These are phyloP conservation scores for Papilio helenus DNA, from an alignment of 1,140 invertebrate species.

Conservation along the genomic window DNA sequence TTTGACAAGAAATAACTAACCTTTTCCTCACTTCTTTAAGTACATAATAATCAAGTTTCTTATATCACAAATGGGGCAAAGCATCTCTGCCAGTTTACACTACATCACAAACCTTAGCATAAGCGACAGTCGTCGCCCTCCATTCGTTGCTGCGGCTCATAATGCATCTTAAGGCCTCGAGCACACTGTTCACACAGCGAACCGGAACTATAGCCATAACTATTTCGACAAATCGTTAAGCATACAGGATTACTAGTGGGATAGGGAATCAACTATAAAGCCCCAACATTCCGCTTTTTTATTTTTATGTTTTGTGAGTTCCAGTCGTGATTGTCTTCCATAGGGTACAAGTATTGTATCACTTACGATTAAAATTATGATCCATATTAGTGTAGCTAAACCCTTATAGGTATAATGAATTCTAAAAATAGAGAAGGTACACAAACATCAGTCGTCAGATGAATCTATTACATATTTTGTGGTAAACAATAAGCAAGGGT, in stretches of 20 bases:
- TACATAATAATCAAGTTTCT: too few relatives aligned
- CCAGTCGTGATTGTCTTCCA: too few relatives aligned
- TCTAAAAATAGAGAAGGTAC: constrained; percentile 65
- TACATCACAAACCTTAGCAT: background rate
- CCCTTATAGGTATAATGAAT: constrained; percentile 57
- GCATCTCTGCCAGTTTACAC: background rate
- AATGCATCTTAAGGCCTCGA: background rate
- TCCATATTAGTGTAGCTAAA: background rate
- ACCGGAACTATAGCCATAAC: background rate
- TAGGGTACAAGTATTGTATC: background rate
- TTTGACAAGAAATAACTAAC: too few relatives aligned
- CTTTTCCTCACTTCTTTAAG: too few relatives aligned
- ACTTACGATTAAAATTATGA: background rate
- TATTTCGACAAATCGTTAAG: too few relatives aligned
- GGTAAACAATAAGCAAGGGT: constrained; percentile 60
- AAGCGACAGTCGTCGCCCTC: background rate
- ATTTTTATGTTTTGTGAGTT: background rate
- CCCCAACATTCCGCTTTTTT: background rate
- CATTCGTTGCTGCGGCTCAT: background rate
- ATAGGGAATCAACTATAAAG: background rate
- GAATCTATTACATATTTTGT: constrained; percentile 58
- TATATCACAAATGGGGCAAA: background rate
- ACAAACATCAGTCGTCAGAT: constrained; percentile 45
- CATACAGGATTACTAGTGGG: background rate
- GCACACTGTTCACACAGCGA: background rate